Evolutionary conservation across 2,888 invertebrate genomes (phyloP).

Genomic region (Aphidius colemani): DNA sequence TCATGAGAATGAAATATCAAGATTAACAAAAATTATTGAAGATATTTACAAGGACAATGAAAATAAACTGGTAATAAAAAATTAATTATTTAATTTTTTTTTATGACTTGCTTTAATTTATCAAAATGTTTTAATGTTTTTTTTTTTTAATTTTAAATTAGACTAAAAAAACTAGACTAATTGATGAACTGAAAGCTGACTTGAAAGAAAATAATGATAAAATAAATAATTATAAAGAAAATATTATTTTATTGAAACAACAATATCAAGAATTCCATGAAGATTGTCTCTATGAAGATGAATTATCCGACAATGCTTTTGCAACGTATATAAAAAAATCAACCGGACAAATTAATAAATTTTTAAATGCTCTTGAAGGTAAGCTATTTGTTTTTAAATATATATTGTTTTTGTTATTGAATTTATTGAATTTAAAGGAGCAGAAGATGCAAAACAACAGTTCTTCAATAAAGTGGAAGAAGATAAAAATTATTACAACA

Average conservation of each 20-base stretch:
- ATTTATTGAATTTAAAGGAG: neutral
- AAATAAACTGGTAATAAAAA: neutral
- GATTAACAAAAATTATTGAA: conserved; percentile 40
- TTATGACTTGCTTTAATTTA: neutral
- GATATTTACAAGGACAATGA: conserved; percentile 23
- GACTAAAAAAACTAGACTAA: conserved; percentile 7
- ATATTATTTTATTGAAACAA: conserved; percentile 16
- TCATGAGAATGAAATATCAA: conserved; percentile 48
- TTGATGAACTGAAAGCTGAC: conserved; percentile 13
- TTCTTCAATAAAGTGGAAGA: neutral
- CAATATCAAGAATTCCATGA: conserved; percentile 3
- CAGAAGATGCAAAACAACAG: conserved; percentile 5
- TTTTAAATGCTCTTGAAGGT: conserved; percentile 19
- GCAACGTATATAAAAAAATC: conserved; percentile 13
- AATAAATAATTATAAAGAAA: conserved; percentile 14
- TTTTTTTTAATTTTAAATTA: neutral
- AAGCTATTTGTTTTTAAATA: neutral
- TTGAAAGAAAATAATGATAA: conserved; percentile 11
- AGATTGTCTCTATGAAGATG: conserved; percentile 8
- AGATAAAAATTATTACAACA: neutral
- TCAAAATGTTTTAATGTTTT: neutral
- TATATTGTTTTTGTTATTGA: neutral
- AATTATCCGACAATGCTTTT: conserved; percentile 15
- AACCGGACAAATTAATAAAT: conserved; percentile 10
- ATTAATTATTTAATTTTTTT: neutral